A percentile compares a stretch with the other conserved stretches of the same genome.
phyloP scores from a whole-genome alignment of 2,113 vertebrate genomes.

The Jacana jacana region DNA sequence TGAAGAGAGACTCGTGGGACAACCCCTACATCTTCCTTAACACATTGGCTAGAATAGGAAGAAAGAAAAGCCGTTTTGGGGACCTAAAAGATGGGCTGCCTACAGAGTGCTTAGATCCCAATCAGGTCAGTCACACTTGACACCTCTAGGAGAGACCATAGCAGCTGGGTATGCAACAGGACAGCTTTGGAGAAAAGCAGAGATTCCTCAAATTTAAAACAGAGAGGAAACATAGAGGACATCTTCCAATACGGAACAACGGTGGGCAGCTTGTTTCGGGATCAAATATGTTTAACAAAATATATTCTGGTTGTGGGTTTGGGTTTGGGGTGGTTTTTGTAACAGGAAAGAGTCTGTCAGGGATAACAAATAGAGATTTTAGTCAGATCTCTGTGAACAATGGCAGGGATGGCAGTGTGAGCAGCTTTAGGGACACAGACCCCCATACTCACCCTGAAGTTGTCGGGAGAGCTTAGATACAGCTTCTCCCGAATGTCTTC shows the following conservation, averaged over 20 bases:
- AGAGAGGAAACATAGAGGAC: background rate
- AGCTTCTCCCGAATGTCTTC: conserved; percentile 92
- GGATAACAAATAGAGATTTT: background rate
- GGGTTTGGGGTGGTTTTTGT: background rate
- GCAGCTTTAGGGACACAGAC: background rate
- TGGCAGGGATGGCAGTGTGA: background rate
- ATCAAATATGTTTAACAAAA: background rate
- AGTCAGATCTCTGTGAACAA: background rate
- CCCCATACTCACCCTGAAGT: conserved; percentile 86
- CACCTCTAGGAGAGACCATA: background rate
- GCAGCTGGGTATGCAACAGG: background rate
- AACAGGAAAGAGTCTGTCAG: background rate
- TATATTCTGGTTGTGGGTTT: background rate
- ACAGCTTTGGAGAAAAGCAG: background rate
- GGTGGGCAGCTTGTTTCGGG: background rate
- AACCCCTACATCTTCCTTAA: background rate
- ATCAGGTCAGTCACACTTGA: background rate
- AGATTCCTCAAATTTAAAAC: background rate
- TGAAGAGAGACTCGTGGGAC: background rate
- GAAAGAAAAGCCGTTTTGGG: background rate
- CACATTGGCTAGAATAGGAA: background rate
- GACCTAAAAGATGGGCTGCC: background rate
- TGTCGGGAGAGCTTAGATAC: conserved; percentile 89
- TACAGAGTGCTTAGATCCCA: background rate
- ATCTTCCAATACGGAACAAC: background rate